phyloP scores from a whole-genome alignment of 1,140 invertebrate species.

The Drosophila guanche region DNA sequence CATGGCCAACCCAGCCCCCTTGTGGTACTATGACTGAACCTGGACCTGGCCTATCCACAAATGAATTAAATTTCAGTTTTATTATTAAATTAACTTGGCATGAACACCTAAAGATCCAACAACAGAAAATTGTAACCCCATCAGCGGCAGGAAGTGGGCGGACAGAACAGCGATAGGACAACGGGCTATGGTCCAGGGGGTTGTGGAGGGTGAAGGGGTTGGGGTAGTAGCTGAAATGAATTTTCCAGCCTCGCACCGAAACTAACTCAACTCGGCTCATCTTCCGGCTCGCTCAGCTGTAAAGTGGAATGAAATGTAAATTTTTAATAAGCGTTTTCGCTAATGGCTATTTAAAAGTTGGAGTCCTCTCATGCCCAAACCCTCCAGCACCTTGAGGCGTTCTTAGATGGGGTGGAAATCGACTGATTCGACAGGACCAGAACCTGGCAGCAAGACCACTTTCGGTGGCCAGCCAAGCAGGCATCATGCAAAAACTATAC shows the following conservation, averaged over 20 bases:
- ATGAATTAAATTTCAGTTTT: conserved; percentile 83
- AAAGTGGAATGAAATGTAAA: conserved; percentile 83
- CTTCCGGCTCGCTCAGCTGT: conserved; percentile 71
- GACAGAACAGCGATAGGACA: background rate
- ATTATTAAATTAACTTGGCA: conserved; percentile 83
- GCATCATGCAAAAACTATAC: conserved; percentile 55
- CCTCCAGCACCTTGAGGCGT: background rate
- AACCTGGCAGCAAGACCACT: conserved; percentile 9
- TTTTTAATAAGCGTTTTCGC: conserved; percentile 84
- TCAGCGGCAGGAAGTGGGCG: conserved; percentile 21
- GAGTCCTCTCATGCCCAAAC: conserved; percentile 50
- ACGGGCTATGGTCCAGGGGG: conserved; percentile 2
- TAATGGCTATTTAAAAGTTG: conserved; percentile 83
- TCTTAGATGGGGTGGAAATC: conserved; percentile 46
- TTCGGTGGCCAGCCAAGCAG: conserved; percentile 13
- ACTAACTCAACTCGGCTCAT: conserved; percentile 22
- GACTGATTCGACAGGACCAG: conserved; percentile 53
- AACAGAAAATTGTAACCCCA: conserved; percentile 70
- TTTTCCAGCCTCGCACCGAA: conserved; percentile 47
- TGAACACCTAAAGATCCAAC: conserved; percentile 82
- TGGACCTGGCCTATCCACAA: conserved; percentile 74
- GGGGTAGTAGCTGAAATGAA: conserved; percentile 55
- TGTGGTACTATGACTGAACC: background rate
- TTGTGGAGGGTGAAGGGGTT: conserved; percentile 30
- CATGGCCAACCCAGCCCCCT: background rate